Evolutionary conservation across 2,113 vertebrate genomes (phyloP).

Genomic region (Gasterosteus aculeatus): DNA sequence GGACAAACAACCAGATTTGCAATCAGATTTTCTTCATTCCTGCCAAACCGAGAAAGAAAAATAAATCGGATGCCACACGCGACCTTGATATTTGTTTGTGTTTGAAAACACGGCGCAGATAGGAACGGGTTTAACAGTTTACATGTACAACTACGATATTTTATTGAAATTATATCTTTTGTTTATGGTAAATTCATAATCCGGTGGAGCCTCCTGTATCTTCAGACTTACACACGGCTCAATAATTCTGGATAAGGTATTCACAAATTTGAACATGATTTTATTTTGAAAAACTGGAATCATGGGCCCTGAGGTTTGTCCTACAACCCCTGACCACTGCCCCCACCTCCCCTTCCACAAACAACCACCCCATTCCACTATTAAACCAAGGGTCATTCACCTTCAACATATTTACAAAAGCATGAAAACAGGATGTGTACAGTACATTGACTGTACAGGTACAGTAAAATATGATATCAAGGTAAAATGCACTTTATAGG

Average conservation of each 20-base stretch:
- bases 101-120: background rate
- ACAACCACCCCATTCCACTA: background rate
- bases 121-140: background rate
- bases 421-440: conserved; percentile 22
- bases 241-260: background rate
- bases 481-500: background rate
- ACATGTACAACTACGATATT: background rate
- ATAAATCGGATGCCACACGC: background rate
- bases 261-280: background rate
- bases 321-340: background rate
- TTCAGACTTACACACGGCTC: background rate
- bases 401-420: conserved; percentile 17
- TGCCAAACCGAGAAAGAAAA: background rate
- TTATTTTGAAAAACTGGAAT: background rate
- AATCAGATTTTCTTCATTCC: background rate
- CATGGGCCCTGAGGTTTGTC: background rate
- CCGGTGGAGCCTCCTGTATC: conserved; percentile 2
- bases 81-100: conserved; percentile 31
- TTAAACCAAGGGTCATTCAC: conserved; percentile 45
- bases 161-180: background rate
- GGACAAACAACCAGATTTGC: background rate
- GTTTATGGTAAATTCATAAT: background rate
- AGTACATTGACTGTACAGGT: background rate
- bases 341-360: background rate
- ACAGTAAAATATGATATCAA: background rate